A percentile compares a stretch with the other conserved stretches of the same genome.
Evolutionary conservation across 2,113 vertebrate species (phyloP).

Genomic region (Craseonycteris thonglongyai): DNA sequence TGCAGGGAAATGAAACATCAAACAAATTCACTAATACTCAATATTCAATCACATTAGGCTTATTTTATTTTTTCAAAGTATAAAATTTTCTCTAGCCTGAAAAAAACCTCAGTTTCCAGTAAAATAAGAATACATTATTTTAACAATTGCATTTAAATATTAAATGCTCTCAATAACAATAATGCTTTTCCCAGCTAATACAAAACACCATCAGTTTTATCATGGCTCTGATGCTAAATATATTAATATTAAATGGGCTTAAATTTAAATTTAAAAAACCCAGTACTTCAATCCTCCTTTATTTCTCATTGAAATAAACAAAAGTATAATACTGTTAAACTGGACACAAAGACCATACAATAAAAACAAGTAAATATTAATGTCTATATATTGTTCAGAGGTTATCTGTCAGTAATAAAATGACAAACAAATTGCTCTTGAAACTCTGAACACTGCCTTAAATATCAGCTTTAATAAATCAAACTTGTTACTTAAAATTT

Average conservation of each 20-base stretch:
- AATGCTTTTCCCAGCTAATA: not conserved
- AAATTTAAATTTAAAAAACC: conserved; percentile 29
- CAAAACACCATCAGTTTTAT: not conserved
- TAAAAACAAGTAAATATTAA: not conserved
- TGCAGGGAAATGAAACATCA: not conserved
- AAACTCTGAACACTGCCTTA: not conserved
- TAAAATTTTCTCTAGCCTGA: not conserved
- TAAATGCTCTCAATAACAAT: not conserved
- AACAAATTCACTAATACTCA: not conserved
- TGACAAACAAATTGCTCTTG: not conserved
- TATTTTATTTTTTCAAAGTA: not conserved
- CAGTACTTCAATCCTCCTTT: not conserved
- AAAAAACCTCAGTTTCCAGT: not conserved
- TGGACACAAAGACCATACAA: not conserved
- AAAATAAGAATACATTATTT: not conserved
- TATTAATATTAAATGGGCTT: not conserved
- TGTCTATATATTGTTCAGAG: not conserved
- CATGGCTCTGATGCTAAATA: not conserved
- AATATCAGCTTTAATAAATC: not conserved
- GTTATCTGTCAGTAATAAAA: not conserved
- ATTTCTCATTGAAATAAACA: not conserved
- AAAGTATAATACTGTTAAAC: not conserved
- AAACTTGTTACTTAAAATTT: not conserved
- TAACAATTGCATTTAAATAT: not conserved
- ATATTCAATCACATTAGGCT: not conserved